These are phyloP conservation scores for Alectura lathami DNA, from an alignment of 2,113 vertebrate species.

Conservation along the genomic window DNA sequence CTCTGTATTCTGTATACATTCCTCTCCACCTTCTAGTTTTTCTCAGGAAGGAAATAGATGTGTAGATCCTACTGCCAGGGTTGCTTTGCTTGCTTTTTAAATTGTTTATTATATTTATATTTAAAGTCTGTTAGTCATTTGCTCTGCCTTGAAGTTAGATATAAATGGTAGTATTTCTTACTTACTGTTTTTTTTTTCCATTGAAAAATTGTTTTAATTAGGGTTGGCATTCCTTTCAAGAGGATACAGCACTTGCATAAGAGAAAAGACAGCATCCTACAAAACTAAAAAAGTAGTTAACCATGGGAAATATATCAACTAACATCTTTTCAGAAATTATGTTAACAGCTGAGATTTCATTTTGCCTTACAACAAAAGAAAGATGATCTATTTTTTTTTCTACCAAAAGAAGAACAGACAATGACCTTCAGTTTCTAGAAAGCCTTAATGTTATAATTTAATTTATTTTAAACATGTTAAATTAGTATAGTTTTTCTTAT, in stretches of 20 bases:
- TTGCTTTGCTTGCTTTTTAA: neutral
- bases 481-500: neutral
- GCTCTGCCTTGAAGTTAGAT: neutral
- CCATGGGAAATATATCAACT: conserved; percentile 10
- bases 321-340: neutral
- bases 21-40: neutral
- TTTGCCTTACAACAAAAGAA: neutral
- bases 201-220: neutral
- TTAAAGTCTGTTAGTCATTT: neutral
- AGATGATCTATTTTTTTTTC: neutral
- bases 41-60: neutral
- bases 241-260: conserved; percentile 6
- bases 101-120: neutral
- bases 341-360: neutral
- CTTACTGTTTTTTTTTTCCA: neutral
- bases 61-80: neutral
- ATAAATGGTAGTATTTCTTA: neutral
- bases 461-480: neutral
- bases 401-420: neutral
- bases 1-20: neutral
- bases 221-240: neutral
- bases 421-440: neutral
- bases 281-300: conserved; percentile 61
- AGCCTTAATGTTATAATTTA: neutral
- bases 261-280: conserved; percentile 46